phyloP scores from a whole-genome alignment of 2,797 vertebrate genomes.

The Tympanoctomys barrerae region DNA sequence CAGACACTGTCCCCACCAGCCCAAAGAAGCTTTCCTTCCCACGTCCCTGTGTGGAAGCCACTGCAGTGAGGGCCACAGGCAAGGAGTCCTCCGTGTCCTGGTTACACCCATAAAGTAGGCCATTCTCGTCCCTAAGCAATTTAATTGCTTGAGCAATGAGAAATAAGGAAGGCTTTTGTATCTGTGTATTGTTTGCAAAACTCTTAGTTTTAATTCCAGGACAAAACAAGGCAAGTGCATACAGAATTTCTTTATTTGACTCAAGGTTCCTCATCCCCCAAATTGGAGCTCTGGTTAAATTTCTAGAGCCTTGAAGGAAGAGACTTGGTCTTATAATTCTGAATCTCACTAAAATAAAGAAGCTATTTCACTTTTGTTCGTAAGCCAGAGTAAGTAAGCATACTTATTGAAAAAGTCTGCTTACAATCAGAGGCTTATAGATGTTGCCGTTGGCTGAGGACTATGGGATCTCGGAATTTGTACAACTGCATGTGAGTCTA shows the following conservation, averaged over 20 bases:
- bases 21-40: neutral
- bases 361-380: neutral
- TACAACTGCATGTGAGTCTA: neutral
- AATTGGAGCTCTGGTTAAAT: neutral
- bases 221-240: neutral
- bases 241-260: neutral
- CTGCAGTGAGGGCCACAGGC: neutral
- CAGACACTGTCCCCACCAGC: neutral
- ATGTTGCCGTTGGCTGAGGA: neutral
- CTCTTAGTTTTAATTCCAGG: neutral
- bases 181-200: neutral
- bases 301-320: neutral
- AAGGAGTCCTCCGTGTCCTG: neutral
- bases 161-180: neutral
- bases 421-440: neutral
- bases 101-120: neutral
- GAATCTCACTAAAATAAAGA: neutral
- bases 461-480: neutral
- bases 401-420: neutral
- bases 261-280: neutral
- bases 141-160: neutral
- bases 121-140: neutral
- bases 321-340: neutral
- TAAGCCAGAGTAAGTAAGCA: neutral
- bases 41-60: neutral